A percentile compares a stretch with the other conserved stretches of the same genome.
phyloP scores from a whole-genome alignment of 2,113 vertebrate species.

The Felis chaus region DNA sequence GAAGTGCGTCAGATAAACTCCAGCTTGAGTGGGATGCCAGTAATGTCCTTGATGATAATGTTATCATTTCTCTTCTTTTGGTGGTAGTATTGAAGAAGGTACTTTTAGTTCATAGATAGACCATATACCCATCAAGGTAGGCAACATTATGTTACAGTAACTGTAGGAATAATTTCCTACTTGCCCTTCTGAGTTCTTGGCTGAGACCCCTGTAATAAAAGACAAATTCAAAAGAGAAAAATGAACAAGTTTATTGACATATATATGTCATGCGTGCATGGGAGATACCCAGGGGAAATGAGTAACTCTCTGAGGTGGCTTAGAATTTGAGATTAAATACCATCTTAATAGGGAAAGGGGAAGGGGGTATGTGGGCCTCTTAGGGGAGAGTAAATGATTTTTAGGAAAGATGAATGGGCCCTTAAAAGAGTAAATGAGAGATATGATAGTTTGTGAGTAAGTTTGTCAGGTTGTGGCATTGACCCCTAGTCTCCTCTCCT shows the following conservation, averaged over 20 bases:
- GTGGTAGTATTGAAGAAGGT: not conserved
- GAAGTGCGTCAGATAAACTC: not conserved
- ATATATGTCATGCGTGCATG: not conserved
- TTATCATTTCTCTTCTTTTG: constrained; percentile 10
- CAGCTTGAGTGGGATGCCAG: not conserved
- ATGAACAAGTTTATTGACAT: not conserved
- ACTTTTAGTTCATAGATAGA: not conserved
- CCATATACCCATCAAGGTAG: not conserved
- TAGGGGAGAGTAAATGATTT: not conserved
- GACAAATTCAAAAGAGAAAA: not conserved
- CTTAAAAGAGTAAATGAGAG: not conserved
- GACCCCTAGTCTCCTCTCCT: not conserved
- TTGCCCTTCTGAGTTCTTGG: not conserved
- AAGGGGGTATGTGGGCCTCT: not conserved
- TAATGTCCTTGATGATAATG: not conserved
- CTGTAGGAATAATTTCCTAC: not conserved
- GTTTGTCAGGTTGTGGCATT: not conserved
- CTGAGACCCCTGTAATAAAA: not conserved
- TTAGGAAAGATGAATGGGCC: not conserved
- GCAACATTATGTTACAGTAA: not conserved
- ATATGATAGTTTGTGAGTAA: not conserved
- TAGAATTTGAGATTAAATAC: not conserved
- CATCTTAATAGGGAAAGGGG: not conserved
- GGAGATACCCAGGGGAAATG: not conserved
- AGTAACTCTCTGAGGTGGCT: not conserved